Conservation (phyloP, 2,888 invertebrate species). For the Mimas tiliae region DNA sequence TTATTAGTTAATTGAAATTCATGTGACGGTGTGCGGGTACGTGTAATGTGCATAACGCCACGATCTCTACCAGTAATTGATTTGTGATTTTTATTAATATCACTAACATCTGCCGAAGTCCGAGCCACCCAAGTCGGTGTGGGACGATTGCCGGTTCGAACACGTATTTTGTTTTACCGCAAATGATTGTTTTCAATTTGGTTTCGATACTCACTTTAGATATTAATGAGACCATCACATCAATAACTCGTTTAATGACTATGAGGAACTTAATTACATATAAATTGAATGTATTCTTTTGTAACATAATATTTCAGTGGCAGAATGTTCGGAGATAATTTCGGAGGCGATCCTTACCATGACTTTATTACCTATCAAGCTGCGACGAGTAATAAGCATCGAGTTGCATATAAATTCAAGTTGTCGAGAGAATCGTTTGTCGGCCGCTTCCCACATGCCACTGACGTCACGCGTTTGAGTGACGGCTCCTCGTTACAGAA, state of each 20-base stretch:
- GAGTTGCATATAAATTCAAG: slow-evolving; percentile 73
- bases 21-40: slow-evolving; percentile 54
- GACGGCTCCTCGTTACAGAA: slow-evolving; percentile 76
- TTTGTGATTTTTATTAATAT: slow-evolving; percentile 63
- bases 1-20: slow-evolving; percentile 58
- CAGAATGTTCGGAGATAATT: slow-evolving; percentile 39
- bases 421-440: slow-evolving; percentile 58
- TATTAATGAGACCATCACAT: slow-evolving; percentile 50
- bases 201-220: slow-evolving; percentile 47
- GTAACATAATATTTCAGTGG: slow-evolving; percentile 29
- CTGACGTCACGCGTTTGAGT: slow-evolving; percentile 52
- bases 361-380: slow-evolving; percentile 56
- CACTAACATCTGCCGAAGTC: slow-evolving; percentile 61
- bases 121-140: slow-evolving; percentile 64
- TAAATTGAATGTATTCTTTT: slow-evolving; percentile 38
- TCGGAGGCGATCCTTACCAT: slow-evolving; percentile 41
- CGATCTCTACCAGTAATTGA: slow-evolving; percentile 67
- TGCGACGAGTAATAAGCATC: slow-evolving; percentile 51
- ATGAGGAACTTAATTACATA: slow-evolving; percentile 41
- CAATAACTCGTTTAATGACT: slow-evolving; percentile 50
- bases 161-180: slow-evolving; percentile 13
- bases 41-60: slow-evolving; percentile 55
- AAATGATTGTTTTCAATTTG: slow-evolving; percentile 49
- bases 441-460: slow-evolving; percentile 30
- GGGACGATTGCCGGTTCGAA: slow-evolving; percentile 20